Percentiles rank a stretch among this genome's conserved stretches.
These are phyloP conservation scores for Phocides pigmalion DNA, from an alignment of 1,140 invertebrate genomes.

Conservation along the genomic window DNA sequence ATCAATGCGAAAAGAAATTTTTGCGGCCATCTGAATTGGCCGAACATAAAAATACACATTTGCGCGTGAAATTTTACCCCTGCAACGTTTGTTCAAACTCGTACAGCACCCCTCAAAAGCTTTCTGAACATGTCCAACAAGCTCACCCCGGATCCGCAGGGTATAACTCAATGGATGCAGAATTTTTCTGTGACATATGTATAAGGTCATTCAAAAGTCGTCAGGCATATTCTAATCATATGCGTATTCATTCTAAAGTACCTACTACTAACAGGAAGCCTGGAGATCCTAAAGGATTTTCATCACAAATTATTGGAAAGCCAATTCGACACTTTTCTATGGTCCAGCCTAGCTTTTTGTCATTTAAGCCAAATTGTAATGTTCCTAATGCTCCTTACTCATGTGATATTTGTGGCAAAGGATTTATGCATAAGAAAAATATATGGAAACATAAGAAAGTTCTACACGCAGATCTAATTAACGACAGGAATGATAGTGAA, in stretches of 20 bases:
- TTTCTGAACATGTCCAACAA: slow-evolving; percentile 85
- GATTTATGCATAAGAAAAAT: slow-evolving; percentile 84
- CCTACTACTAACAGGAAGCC: slow-evolving; percentile 77
- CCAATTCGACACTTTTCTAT: slow-evolving; percentile 67
- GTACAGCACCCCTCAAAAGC: slow-evolving; percentile 84
- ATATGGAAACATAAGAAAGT: slow-evolving; percentile 84
- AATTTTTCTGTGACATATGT: slow-evolving; percentile 81
- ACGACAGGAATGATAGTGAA: slow-evolving; percentile 55
- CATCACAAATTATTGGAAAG: slow-evolving; percentile 74
- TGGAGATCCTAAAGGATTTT: slow-evolving; percentile 63
- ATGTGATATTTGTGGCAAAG: slow-evolving; percentile 86
- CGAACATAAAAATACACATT: slow-evolving; percentile 87
- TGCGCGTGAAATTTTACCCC: slow-evolving; percentile 87
- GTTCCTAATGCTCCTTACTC: slow-evolving; percentile 77
- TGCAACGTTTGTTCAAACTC: slow-evolving; percentile 85
- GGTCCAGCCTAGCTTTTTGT: slow-evolving; percentile 60
- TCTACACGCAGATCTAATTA: slow-evolving; percentile 74
- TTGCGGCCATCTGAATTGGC: slow-evolving; percentile 84
- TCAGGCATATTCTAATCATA: slow-evolving; percentile 82
- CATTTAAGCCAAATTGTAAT: slow-evolving; percentile 61
- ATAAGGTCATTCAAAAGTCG: slow-evolving; percentile 80
- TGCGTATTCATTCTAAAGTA: slow-evolving; percentile 82
- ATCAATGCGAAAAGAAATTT: slow-evolving; percentile 86
- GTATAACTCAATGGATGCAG: slow-evolving; percentile 49
- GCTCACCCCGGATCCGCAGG: slow-evolving; percentile 51